Conservation (phyloP, 35 echinoderm and acorn worm species). For the Antedon bifida region DNA sequence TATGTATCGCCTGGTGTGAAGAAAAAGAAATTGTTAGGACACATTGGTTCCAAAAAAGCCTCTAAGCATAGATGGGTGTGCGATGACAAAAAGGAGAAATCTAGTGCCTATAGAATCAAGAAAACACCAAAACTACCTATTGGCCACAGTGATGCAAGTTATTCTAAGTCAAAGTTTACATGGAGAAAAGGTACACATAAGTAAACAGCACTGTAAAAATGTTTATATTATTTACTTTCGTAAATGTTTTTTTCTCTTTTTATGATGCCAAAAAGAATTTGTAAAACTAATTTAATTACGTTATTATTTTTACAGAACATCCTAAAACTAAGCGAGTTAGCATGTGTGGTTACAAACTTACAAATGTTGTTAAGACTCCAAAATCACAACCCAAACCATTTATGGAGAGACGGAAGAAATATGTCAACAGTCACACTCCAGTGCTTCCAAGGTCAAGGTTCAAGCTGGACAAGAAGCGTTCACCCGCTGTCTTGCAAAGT, state of each 20-base stretch:
- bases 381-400: neutral
- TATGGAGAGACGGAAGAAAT: conserved; percentile 22
- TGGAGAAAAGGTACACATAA: conserved; percentile 1
- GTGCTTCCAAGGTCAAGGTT: conserved; percentile 26
- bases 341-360: neutral
- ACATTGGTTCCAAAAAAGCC: neutral
- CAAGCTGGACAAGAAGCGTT: conserved; percentile 14
- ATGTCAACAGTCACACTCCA: conserved; percentile 31
- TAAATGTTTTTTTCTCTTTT: too few relatives aligned
- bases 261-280: too few relatives aligned
- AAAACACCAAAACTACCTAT: neutral
- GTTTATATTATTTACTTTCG: too few relatives aligned
- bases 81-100: neutral
- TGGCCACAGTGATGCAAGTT: too few relatives aligned
- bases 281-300: neutral
- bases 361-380: neutral
- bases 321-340: neutral
- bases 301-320: neutral
- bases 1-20: neutral
- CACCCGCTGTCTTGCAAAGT: neutral
- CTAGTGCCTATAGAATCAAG: neutral
- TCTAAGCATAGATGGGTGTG: neutral
- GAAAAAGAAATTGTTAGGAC: neutral
- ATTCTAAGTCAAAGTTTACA: neutral
- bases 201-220: too few relatives aligned